These are phyloP conservation scores for Oryzias melastigma DNA, from an alignment of 2,113 vertebrate genomes.

Conservation along the genomic window DNA sequence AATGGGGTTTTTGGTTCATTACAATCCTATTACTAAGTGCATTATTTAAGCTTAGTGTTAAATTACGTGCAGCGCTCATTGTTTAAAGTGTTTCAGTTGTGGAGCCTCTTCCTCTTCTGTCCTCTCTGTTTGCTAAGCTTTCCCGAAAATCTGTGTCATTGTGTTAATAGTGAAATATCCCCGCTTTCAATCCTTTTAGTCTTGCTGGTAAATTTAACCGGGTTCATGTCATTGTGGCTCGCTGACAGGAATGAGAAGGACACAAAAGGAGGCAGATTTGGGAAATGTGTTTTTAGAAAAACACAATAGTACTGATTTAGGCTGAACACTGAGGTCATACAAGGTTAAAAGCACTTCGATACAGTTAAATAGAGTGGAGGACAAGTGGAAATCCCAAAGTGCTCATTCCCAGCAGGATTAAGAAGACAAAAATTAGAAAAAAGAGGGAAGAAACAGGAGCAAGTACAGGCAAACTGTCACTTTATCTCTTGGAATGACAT, in stretches of 20 bases:
- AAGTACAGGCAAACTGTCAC: not conserved
- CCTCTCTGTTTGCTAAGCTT: slow-evolving; percentile 10
- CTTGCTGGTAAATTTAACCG: slow-evolving; percentile 1
- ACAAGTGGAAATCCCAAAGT: not conserved
- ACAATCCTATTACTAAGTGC: slow-evolving; percentile 61
- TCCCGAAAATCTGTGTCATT: slow-evolving; percentile 7
- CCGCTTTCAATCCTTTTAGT: slow-evolving; percentile 7
- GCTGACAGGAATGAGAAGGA: not conserved
- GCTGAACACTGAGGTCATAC: too few relatives aligned
- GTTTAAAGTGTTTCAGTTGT: slow-evolving; percentile 51
- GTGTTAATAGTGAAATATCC: slow-evolving; percentile 1
- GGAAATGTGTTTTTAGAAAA: not conserved
- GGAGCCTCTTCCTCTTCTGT: slow-evolving; percentile 5
- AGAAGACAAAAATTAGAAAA: not conserved
- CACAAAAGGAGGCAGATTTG: not conserved
- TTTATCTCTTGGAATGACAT: not conserved
- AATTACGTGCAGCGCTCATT: slow-evolving; percentile 43
- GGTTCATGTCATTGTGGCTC: slow-evolving; percentile 8
- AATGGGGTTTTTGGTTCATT: slow-evolving; percentile 34
- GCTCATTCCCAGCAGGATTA: not conserved
- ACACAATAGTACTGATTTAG: too few relatives aligned
- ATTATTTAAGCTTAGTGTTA: slow-evolving; percentile 46
- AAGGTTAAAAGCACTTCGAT: not conserved
- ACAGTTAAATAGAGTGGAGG: not conserved
- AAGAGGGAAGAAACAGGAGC: not conserved